phyloP scores from a whole-genome alignment of 2,797 vertebrate genomes.

The Sarcoramphus papa region DNA sequence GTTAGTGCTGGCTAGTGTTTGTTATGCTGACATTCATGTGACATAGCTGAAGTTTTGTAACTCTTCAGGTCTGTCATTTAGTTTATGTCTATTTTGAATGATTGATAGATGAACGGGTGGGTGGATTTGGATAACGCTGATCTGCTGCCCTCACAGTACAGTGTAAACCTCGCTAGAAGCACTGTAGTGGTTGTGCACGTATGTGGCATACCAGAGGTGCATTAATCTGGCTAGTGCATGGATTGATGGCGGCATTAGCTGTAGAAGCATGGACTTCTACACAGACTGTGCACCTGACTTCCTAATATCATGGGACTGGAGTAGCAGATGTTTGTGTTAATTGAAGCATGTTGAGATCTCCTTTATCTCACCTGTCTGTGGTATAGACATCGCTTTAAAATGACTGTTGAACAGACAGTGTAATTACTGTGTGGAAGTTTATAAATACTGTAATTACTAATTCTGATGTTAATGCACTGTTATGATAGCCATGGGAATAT shows the following conservation, averaged over 20 bases:
- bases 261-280: neutral
- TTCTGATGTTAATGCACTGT: neutral
- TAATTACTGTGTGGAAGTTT: neutral
- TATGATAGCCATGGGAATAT: neutral
- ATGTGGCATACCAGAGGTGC: fast-evolving
- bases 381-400: neutral
- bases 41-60: neutral
- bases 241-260: neutral
- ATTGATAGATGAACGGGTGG: fast-evolving
- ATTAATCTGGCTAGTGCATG: fast-evolving
- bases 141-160: neutral
- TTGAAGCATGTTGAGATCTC: neutral
- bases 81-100: neutral
- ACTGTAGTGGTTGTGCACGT: neutral
- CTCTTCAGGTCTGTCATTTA: neutral
- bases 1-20: neutral
- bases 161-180: neutral
- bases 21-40: neutral
- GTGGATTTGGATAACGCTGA: neutral
- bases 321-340: conserved; percentile 29
- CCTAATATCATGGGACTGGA: neutral
- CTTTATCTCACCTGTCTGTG: neutral
- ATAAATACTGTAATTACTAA: neutral
- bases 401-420: neutral
- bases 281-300: neutral